These are phyloP conservation scores for Bambusicola thoracicus DNA, from an alignment of 2,113 vertebrate species.

Conservation along the genomic window DNA sequence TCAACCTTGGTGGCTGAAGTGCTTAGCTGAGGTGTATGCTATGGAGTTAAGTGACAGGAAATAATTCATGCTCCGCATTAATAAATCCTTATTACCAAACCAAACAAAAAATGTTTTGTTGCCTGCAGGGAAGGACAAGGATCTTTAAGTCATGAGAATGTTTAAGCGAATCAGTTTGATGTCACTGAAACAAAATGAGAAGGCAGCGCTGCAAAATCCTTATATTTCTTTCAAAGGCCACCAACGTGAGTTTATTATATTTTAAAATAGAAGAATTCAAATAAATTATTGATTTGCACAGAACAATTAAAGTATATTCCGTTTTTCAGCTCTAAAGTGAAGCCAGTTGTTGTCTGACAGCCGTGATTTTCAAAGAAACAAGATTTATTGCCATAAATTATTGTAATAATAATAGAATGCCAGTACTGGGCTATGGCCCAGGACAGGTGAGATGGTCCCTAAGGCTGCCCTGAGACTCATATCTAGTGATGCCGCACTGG, in stretches of 20 bases:
- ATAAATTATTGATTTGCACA: conserved; percentile 21
- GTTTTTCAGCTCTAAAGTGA: not conserved
- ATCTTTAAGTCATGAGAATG: conserved; percentile 52
- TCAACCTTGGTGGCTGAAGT: not conserved
- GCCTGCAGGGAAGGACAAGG: conserved; percentile 31
- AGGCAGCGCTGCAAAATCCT: conserved; percentile 42
- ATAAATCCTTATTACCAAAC: not conserved
- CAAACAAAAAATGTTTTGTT: not conserved
- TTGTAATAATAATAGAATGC: not conserved
- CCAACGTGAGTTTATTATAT: not conserved
- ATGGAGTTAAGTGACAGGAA: not conserved
- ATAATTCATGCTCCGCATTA: not conserved
- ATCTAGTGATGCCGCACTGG: rapidly evolving
- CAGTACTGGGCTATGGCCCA: not conserved
- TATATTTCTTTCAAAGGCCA: not conserved
- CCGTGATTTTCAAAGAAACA: conserved; percentile 15
- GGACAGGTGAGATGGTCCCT: not conserved
- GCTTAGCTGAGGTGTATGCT: not conserved
- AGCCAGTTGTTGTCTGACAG: not conserved
- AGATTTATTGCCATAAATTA: not conserved
- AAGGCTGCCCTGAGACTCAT: not conserved
- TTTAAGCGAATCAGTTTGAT: conserved; percentile 61
- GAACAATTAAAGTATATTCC: not conserved
- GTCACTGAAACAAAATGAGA: conserved; percentile 41
- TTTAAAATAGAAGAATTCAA: conserved; percentile 17